These are phyloP conservation scores for Ostrea edulis DNA, from an alignment of 1,140 invertebrate species.

Conservation along the genomic window DNA sequence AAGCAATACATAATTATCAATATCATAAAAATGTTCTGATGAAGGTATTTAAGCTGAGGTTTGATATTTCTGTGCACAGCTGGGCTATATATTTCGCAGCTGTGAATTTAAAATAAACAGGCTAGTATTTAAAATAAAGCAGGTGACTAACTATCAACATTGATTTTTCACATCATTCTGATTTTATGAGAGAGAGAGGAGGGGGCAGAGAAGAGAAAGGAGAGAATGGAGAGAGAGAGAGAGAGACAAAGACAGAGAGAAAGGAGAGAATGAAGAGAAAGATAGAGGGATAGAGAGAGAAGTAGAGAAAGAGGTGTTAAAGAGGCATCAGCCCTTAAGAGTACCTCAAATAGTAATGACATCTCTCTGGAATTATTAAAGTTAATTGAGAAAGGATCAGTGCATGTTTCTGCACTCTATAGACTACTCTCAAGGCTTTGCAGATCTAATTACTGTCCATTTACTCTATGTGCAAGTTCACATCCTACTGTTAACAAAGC, in stretches of 20 bases:
- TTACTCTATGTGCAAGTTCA: neutral
- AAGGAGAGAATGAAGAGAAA: neutral
- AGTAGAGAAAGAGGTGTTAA: neutral
- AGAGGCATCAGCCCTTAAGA: neutral
- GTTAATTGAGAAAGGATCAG: neutral
- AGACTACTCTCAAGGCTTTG: neutral
- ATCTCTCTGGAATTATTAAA: neutral
- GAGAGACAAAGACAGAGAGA: neutral
- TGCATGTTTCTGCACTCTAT: neutral
- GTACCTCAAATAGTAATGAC: neutral
- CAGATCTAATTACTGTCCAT: conserved; percentile 13
- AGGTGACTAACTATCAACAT: neutral
- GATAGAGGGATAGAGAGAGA: neutral
- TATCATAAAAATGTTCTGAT: neutral
- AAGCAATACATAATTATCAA: neutral
- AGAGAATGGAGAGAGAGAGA: neutral
- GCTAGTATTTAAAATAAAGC: neutral
- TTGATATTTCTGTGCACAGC: neutral
- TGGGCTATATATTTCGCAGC: neutral
- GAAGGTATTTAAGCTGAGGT: neutral
- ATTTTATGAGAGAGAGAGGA: neutral
- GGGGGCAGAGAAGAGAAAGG: neutral
- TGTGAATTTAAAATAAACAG: neutral
- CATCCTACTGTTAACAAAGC: neutral
- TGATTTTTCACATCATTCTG: neutral